A percentile compares a stretch with the other conserved stretches of the same genome.
Conservation (phyloP, 37 sponge, comb jelly and placozoan genomes). For the Ianthella basta region DNA sequence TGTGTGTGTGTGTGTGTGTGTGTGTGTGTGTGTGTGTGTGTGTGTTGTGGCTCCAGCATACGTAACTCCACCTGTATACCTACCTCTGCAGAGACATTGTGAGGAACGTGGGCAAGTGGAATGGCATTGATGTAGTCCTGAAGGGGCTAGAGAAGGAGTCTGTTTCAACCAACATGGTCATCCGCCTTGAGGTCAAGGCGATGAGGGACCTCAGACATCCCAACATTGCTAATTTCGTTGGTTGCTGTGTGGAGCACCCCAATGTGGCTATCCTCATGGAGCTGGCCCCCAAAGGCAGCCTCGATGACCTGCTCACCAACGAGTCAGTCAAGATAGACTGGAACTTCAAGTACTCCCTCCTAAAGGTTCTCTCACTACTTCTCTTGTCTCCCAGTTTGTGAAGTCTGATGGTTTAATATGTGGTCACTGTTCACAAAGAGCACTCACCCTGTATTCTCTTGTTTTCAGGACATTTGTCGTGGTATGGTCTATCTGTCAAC, state of each 20-base stretch:
- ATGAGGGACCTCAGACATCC: slow-evolving; percentile 63
- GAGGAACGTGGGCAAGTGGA: slow-evolving; percentile 65
- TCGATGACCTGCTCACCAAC: slow-evolving; percentile 57
- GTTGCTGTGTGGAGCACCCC: slow-evolving; percentile 61
- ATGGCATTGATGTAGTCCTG: slow-evolving; percentile 42
- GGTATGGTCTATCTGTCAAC: slow-evolving; percentile 55
- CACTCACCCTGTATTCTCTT: background rate
- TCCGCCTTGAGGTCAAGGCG: slow-evolving; percentile 49
- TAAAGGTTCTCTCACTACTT: slow-evolving; percentile 28
- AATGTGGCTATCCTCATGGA: slow-evolving; percentile 66
- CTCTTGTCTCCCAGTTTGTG: background rate
- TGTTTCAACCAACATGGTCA: slow-evolving; percentile 35
- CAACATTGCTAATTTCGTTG: slow-evolving; percentile 63
- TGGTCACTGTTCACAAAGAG: background rate
- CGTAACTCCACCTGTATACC: background rate
- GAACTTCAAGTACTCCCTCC: slow-evolving; percentile 67
- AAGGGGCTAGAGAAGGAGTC: slow-evolving; percentile 53
- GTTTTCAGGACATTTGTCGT: slow-evolving; percentile 58
- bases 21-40: background rate
- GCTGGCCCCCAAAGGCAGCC: slow-evolving; percentile 58
- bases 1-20: background rate
- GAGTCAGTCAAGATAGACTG: slow-evolving; percentile 51
- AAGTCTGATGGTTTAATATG: too few species aligned
- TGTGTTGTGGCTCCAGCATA: too few species aligned
- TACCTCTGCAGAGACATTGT: slow-evolving; percentile 45